Evolutionary conservation across 2,888 invertebrate species (phyloP).

Genomic region (Perdita meconis): DNA sequence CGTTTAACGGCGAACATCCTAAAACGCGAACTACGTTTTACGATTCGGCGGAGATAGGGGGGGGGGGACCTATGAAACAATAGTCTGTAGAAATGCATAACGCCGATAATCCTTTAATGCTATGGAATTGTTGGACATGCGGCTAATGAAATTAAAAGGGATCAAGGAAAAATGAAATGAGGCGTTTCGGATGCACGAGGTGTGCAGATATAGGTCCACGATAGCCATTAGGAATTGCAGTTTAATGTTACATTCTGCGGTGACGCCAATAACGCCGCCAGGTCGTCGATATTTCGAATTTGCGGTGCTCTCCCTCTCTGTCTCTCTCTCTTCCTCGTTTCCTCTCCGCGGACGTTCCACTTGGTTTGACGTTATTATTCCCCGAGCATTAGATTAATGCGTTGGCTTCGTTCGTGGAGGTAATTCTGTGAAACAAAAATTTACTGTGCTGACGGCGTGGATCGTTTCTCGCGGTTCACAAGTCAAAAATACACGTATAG

Average conservation of each 20-base stretch:
- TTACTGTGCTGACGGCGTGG: neutral
- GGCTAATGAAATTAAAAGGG: constrained; percentile 64
- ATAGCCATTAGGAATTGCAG: constrained; percentile 55
- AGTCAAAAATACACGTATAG: neutral
- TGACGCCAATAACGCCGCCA: constrained; percentile 43
- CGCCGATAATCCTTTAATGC: constrained; percentile 54
- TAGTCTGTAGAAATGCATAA: constrained; percentile 4
- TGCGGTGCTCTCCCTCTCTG: constrained; percentile 20
- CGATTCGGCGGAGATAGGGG: too few species aligned
- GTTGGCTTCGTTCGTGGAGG: constrained; percentile 6
- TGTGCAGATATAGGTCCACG: constrained; percentile 18
- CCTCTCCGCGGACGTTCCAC: constrained; percentile 24
- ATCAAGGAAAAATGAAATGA: constrained; percentile 59
- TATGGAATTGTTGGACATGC: constrained; percentile 43
- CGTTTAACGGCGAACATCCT: constrained; percentile 13
- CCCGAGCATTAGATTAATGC: constrained; percentile 43
- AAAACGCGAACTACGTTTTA: constrained; percentile 14
- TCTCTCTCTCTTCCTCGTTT: neutral
- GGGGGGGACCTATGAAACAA: constrained; percentile 29
- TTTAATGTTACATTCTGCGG: constrained; percentile 56
- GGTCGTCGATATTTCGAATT: constrained; percentile 56
- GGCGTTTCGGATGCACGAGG: constrained; percentile 11
- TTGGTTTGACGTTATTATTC: constrained; percentile 46
- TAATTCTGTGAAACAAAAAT: constrained; percentile 34
- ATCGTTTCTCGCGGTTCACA: neutral